Conservation (phyloP, 2,113 vertebrate genomes). For the Oryzias celebensis region DNA sequence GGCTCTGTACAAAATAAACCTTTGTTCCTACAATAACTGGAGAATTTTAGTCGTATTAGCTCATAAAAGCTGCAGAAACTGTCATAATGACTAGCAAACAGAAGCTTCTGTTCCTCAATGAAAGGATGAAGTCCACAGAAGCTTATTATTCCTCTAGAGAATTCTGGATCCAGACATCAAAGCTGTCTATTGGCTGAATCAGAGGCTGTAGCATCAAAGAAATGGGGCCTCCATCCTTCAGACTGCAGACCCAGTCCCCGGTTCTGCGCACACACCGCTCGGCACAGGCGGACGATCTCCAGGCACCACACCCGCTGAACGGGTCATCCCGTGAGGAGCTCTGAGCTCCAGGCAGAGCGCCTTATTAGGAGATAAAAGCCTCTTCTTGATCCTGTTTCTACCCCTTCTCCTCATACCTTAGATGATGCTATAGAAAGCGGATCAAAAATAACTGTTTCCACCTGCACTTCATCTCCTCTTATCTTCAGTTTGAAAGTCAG, state of each 20-base stretch:
- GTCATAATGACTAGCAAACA: no score
- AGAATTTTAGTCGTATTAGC: no score
- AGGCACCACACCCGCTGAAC: slow-evolving; percentile 65
- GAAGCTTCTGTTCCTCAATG: no score
- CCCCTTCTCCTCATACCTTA: slow-evolving; percentile 19
- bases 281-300: slow-evolving; percentile 61
- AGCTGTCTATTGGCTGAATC: neutral
- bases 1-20: no score
- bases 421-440: slow-evolving; percentile 9
- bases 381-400: slow-evolving; percentile 33
- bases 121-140: no score
- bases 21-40: no score
- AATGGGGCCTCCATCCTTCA: slow-evolving; percentile 4
- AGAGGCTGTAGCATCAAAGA: neutral
- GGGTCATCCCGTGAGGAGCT: slow-evolving; percentile 57
- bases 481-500: slow-evolving; percentile 26
- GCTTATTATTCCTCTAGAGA: no score
- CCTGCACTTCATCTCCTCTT: slow-evolving; percentile 1
- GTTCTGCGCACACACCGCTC: slow-evolving; percentile 35
- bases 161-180: neutral
- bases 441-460: slow-evolving; percentile 17
- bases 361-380: slow-evolving; percentile 78
- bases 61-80: no score
- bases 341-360: slow-evolving; percentile 60
- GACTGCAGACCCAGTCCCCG: slow-evolving; percentile 14